These are phyloP conservation scores for Zaprionus vittiger DNA, from an alignment of 1,140 invertebrate genomes.

Conservation along the genomic window DNA sequence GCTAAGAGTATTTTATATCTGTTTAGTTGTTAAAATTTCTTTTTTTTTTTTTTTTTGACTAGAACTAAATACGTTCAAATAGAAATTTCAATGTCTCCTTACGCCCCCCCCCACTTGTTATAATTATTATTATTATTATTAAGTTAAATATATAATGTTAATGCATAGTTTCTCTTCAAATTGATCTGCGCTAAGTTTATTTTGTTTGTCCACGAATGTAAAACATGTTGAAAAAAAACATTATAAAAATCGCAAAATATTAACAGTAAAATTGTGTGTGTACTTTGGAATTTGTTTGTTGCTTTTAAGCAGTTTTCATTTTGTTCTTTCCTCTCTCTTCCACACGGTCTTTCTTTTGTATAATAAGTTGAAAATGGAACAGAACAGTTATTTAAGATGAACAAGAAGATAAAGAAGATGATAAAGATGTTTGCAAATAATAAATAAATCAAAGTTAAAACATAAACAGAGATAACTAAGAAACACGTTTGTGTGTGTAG, in stretches of 20 bases:
- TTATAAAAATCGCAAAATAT: background rate
- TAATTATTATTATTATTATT: conserved; percentile 50
- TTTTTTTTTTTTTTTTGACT: conserved; percentile 39
- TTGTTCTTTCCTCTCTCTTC: background rate
- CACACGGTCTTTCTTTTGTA: background rate
- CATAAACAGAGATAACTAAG: background rate
- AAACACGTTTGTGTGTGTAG: conserved; percentile 6
- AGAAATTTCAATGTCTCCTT: conserved; percentile 6
- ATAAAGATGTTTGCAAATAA: conserved; percentile 3
- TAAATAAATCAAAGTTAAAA: background rate
- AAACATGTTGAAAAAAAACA: background rate
- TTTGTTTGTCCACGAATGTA: conserved; percentile 16
- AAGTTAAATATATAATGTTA: conserved; percentile 64
- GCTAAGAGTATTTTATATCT: conserved; percentile 11
- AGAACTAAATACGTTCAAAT: conserved; percentile 39
- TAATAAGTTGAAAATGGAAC: conserved; percentile 1
- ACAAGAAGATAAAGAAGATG: background rate
- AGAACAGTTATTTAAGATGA: conserved; percentile 1
- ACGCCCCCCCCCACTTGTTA: conserved; percentile 42
- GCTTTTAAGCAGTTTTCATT: background rate
- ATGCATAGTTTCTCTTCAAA: conserved; percentile 55
- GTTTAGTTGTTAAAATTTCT: conserved; percentile 20
- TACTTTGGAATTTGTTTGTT: conserved; percentile 1
- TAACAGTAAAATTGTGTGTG: background rate
- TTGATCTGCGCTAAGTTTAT: conserved; percentile 56